phyloP scores from a whole-genome alignment of 2,888 invertebrate species.

The Leptothorax acervorum region DNA sequence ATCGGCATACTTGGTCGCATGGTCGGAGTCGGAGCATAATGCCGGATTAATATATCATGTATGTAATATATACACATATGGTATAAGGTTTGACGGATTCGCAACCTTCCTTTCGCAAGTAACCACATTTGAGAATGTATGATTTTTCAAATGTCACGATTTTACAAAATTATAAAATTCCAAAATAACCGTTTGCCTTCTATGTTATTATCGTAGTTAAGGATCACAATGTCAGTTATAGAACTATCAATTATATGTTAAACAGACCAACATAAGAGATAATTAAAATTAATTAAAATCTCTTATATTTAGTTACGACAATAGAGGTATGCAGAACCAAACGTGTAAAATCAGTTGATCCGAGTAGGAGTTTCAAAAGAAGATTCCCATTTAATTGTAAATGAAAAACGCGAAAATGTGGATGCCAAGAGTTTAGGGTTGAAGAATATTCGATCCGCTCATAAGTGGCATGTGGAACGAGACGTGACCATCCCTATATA shows the following conservation, averaged over 20 bases:
- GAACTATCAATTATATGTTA: neutral
- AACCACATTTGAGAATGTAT: neutral
- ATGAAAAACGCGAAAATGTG: neutral
- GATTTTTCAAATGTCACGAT: neutral
- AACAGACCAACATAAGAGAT: neutral
- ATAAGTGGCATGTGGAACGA: neutral
- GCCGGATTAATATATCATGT: slow-evolving; percentile 61
- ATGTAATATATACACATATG: neutral
- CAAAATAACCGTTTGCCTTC: neutral
- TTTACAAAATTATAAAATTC: neutral
- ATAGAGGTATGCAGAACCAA: neutral
- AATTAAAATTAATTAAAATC: neutral
- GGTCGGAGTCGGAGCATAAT: slow-evolving; percentile 57
- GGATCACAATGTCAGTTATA: neutral
- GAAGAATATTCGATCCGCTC: neutral
- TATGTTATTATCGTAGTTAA: neutral
- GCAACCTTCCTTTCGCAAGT: neutral
- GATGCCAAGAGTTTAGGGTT: neutral
- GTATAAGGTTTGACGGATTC: neutral
- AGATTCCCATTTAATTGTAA: too few relatives aligned
- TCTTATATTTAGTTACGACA: neutral
- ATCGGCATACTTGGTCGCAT: slow-evolving; percentile 60
- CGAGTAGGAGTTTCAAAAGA: neutral
- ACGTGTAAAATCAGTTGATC: neutral
- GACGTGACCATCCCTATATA: slow-evolving; percentile 5